These are phyloP conservation scores for Geophilus truncorum DNA, from an alignment of 2,888 invertebrate genomes.

Conservation along the genomic window DNA sequence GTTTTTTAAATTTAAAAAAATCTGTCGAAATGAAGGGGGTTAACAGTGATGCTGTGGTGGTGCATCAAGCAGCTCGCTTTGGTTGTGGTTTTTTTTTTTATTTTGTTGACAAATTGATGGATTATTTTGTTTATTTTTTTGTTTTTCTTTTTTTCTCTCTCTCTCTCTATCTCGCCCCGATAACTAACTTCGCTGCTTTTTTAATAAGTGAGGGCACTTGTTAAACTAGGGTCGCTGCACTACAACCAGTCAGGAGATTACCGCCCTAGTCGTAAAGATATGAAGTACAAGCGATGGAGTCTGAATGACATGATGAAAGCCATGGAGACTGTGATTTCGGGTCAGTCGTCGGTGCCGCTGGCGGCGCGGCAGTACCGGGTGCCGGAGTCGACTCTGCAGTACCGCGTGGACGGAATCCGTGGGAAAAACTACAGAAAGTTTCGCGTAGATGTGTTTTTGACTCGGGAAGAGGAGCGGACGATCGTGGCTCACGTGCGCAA, in stretches of 20 bases:
- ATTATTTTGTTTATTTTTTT: background rate
- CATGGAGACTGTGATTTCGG: constrained; percentile 31
- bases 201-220: constrained; percentile 25
- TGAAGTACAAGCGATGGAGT: constrained; percentile 34
- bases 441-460: constrained; percentile 32
- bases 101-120: background rate
- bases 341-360: constrained; percentile 18
- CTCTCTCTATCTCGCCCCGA: background rate
- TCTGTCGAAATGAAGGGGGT: background rate
- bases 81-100: background rate
- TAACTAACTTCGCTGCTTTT: background rate
- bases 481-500: background rate
- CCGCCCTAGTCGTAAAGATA: constrained; percentile 31
- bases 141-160: background rate
- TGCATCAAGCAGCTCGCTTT: constrained; percentile 23
- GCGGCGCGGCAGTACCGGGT: constrained; percentile 30
- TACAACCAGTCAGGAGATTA: constrained; percentile 21
- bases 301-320: constrained; percentile 33
- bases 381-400: constrained; percentile 32
- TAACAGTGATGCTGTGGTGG: background rate
- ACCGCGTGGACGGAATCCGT: constrained; percentile 33
- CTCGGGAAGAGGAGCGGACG: constrained; percentile 31
- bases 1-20: background rate
- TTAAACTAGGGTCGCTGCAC: background rate
- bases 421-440: constrained; percentile 33